These are phyloP conservation scores for Sebastes elongatus DNA, from an alignment of 2,797 vertebrate genomes.

Conservation along the genomic window DNA sequence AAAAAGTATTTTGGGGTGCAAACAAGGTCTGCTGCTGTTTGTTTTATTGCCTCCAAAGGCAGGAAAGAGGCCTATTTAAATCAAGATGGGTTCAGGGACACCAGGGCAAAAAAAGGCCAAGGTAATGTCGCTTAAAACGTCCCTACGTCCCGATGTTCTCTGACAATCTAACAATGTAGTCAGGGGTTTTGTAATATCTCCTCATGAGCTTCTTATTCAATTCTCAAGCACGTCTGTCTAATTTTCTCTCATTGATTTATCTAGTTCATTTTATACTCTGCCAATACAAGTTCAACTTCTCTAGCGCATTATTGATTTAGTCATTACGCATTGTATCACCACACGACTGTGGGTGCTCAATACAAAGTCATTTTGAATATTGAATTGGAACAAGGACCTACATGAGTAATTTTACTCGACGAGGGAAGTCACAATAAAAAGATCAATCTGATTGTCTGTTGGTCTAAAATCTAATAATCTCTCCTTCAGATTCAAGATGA, in stretches of 20 bases:
- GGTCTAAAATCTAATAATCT: not conserved
- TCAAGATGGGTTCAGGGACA: not conserved
- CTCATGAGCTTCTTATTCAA: slow-evolving; percentile 5
- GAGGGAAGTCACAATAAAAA: not conserved
- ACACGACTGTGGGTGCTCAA: not conserved
- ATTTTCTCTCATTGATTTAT: slow-evolving; percentile 45
- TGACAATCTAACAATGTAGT: not conserved
- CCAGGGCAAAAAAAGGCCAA: not conserved
- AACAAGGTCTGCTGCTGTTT: not conserved
- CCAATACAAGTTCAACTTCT: slow-evolving; percentile 31
- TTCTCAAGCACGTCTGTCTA: not conserved
- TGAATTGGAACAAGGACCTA: not conserved
- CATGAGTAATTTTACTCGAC: slow-evolving; percentile 6
- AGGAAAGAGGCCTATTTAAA: not conserved
- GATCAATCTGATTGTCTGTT: not conserved
- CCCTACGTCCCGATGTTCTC: not conserved
- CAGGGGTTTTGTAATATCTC: not conserved
- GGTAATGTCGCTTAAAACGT: not conserved
- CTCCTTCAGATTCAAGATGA: not conserved
- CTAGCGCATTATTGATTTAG: slow-evolving; percentile 37
- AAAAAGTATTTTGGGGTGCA: not conserved
- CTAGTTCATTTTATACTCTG: slow-evolving; percentile 33
- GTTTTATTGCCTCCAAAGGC: not conserved
- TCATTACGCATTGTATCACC: slow-evolving; percentile 41
- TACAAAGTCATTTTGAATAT: slow-evolving; percentile 11